Base-by-base conservation (phyloP, 35 echinoderm and acorn worm species). In the Amphiura filiformis region DNA sequence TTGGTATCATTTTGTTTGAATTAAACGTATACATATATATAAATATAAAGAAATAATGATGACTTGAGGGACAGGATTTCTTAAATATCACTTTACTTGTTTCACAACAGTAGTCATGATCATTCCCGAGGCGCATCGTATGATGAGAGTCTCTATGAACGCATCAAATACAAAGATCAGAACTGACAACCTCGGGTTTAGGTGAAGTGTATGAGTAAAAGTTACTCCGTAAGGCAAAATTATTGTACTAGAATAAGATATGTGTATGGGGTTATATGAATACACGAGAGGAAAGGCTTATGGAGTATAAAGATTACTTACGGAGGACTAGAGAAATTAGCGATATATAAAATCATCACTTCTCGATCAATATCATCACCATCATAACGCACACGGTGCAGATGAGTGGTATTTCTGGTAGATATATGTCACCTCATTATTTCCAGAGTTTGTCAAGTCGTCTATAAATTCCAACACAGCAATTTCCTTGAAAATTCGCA, bases 361-460 rank as follows among this genome's bases (percentile, higher is more conserved):
- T 18, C 26, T 18, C 61, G 61, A 70, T 70, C 61, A 70, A 70
- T 70, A 70, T 30, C 61, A 70, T 70, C 9, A 15, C 61, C 44
- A 52, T 11, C 44, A 20, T 52, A 23, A 18, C 61, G 28, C 61
- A 70, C 61, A 15, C 61, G 20, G 7, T 11, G 20, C 20, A 7
- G 20, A 20, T 20, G 7, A n/a, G n/a, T n/a, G n/a, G n/a, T n/a
- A n/a, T n/a, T n/a, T 13, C 17, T 70, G 61, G 61, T 70, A 30
- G 61, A 70, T 70, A 70, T 70, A 70, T 70, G 28, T 70, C 61
- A 70, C 61, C 61, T 70, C 61, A 70, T 70, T 47, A 52, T 52
- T 70, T 70, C 61, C 61, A 70, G 7, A 11, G 44, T 52, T 52
- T 52, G 44, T 11, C 20, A 52, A n/a, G n/a, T n/a, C n/a, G n/a